phyloP scores from a whole-genome alignment of 2,113 vertebrate genomes.

The Penelope pileata region DNA sequence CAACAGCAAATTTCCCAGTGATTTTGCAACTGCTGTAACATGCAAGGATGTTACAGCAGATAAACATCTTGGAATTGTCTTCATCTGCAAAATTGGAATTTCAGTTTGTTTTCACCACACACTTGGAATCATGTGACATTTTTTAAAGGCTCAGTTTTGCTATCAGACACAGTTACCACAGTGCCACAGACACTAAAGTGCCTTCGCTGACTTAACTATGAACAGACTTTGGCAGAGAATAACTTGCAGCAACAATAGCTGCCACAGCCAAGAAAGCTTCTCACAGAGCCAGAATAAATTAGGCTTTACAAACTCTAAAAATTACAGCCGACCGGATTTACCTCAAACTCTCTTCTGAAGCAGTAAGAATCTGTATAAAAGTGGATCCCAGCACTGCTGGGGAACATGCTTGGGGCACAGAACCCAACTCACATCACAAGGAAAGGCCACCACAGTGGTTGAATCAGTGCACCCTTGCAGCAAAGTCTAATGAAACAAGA shows the following conservation, averaged over 20 bases:
- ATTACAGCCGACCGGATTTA: background rate
- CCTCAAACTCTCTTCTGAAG: background rate
- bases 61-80: background rate
- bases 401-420: background rate
- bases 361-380: background rate
- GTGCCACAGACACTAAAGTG: background rate
- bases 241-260: background rate
- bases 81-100: background rate
- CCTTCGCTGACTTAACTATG: background rate
- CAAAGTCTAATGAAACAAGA: background rate
- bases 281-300: background rate
- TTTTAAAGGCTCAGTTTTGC: background rate
- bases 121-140: background rate
- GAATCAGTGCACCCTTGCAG: background rate
- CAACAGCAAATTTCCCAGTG: background rate
- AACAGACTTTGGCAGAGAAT: background rate
- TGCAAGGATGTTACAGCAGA: accelerated
- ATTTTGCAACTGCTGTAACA: background rate
- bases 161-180: background rate
- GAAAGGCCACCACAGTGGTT: background rate
- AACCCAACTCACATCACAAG: background rate
- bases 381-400: background rate
- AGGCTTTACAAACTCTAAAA: background rate
- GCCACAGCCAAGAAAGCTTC: background rate
- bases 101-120: background rate